Base-by-base conservation (phyloP, 2,888 invertebrate genomes). In the Agonopterix subpropinquella region DNA sequence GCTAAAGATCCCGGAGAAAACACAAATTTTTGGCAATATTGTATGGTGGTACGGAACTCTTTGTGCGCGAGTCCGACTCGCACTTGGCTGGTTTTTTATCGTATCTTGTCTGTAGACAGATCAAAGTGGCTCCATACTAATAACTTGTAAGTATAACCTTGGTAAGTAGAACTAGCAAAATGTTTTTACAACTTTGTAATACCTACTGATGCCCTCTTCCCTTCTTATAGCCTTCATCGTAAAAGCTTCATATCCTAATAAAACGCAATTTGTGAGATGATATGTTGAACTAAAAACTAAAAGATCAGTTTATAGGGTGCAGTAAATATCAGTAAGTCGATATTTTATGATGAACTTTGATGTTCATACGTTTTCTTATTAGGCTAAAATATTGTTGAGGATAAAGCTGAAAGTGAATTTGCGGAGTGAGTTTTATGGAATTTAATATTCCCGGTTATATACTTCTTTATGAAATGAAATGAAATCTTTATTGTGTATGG, bases 201-300 rank as follows among this genome's bases (percentile, higher is more conserved):
- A 47, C 50, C 28, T 28, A n/a, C n/a, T n/a, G 39, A 39, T 39
- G 39, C n/a, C n/a, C 8, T n/a, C 47, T 51, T 49, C 51, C 47
- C 51, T 48, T 55, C 55, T 55, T 62, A 61, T 57, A 53, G 53
- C 44, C 43, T 46, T 39, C 41, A 41, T 55, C 59, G 55, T 62
- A 64, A 64, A 64, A 52, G 54, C 48, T 52, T 55, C 53, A 60
- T 51, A 55, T 47, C 49, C 56, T 49, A 59, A 59, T 64, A 64
- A 61, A 64, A 64, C 50, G 54, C 54, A 62, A 61, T 61, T 62
- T 58, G 53, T 54, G 46, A 45, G 47, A 47, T 36, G 46, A 50
- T 44, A 51, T 44, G 51, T 35, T 39, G 44, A 52, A 45, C 52
- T 53, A 49, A 51, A 52, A 58, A 56, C 58, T 58, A 57, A 51